These are phyloP conservation scores for Cossypha dichroa DNA, from an alignment of 2,797 vertebrate species.

Conservation along the genomic window DNA sequence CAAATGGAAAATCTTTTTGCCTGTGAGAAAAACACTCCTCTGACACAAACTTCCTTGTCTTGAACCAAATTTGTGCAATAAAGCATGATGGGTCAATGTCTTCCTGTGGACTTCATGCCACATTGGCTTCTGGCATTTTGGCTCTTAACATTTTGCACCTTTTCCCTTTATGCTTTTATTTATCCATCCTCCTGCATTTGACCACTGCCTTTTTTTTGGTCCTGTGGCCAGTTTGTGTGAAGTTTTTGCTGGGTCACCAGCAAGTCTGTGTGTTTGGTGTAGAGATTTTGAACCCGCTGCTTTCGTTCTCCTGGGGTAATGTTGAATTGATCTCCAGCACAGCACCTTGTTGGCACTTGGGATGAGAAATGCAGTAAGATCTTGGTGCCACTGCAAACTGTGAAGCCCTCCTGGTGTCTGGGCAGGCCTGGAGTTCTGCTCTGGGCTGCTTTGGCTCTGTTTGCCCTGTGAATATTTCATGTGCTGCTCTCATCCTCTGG, in stretches of 20 bases:
- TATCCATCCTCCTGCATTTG: neutral
- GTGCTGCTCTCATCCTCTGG: neutral
- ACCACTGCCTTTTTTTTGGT: neutral
- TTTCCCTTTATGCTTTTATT: neutral
- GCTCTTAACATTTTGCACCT: neutral
- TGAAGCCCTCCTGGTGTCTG: neutral
- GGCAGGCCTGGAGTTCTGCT: neutral
- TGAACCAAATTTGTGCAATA: neutral
- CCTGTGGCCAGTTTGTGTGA: neutral
- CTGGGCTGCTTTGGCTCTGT: neutral
- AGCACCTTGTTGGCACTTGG: neutral
- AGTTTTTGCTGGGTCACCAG: neutral
- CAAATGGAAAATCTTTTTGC: neutral
- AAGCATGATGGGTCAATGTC: neutral
- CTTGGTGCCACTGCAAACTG: neutral
- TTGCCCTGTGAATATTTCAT: constrained; percentile 20
- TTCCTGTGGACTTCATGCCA: neutral
- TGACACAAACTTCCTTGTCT: neutral
- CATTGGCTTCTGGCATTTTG: neutral
- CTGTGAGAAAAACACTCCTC: neutral
- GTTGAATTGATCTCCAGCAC: neutral
- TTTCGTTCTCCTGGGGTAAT: neutral
- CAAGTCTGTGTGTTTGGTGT: neutral
- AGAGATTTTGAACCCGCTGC: neutral
- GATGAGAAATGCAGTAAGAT: neutral